phyloP scores from a whole-genome alignment of 2,888 invertebrate genomes.

The Synergus umbraculus region DNA sequence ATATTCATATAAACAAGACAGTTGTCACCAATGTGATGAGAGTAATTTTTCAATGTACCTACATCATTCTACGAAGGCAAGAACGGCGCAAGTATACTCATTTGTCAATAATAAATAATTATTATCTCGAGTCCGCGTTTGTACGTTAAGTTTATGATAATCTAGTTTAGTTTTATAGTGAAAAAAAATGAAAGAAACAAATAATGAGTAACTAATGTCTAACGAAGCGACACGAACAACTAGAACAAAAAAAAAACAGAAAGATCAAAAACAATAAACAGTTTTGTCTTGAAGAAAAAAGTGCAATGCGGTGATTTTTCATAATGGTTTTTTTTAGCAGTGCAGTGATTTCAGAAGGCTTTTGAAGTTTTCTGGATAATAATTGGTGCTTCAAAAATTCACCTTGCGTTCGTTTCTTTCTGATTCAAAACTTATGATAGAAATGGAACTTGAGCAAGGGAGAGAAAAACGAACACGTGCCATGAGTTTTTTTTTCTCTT shows the following conservation, averaged over 20 bases:
- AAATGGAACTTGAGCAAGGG: conserved; percentile 15
- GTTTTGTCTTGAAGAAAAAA: conserved; percentile 21
- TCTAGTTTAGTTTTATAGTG: conserved; percentile 52
- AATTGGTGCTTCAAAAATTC: conserved; percentile 34
- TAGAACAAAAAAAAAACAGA: conserved; percentile 37
- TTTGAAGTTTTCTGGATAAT: neutral
- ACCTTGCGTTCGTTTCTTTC: conserved; percentile 21
- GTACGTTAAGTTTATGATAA: conserved; percentile 48
- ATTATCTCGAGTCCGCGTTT: conserved; percentile 31
- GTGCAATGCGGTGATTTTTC: conserved; percentile 35
- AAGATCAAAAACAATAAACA: conserved; percentile 33
- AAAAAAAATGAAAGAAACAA: conserved; percentile 40
- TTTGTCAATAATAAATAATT: conserved; percentile 40
- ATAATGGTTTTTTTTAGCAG: conserved; percentile 25
- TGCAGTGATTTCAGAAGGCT: conserved; percentile 4
- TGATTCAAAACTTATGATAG: neutral
- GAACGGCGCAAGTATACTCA: conserved; percentile 40
- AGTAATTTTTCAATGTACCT: conserved; percentile 19
- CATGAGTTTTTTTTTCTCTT: conserved; percentile 35
- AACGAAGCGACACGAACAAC: conserved; percentile 38
- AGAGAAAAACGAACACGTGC: conserved; percentile 13
- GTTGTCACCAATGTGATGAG: neutral
- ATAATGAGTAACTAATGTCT: conserved; percentile 43
- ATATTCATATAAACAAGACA: conserved; percentile 23
- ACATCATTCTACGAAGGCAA: conserved; percentile 35